Evolutionary conservation across 2,113 vertebrate genomes (phyloP).

Genomic region (Alectura lathami): DNA sequence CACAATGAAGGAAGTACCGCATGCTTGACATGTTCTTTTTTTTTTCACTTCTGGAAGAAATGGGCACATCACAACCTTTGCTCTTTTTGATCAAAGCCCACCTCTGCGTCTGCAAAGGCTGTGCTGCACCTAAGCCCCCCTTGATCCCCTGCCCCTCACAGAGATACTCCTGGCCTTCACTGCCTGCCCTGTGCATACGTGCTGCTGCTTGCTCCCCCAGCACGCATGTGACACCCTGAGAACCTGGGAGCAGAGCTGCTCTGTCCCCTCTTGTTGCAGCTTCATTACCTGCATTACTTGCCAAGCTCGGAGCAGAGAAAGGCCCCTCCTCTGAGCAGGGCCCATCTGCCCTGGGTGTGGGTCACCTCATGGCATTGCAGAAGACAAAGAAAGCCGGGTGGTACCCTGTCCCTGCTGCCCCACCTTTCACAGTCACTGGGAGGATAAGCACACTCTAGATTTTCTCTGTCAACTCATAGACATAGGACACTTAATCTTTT

Average conservation of each 20-base stretch:
- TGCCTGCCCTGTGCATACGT: rapidly evolving
- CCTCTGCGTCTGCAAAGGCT: neutral
- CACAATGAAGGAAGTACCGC: rapidly evolving
- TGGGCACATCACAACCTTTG: neutral
- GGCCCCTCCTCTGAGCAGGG: neutral
- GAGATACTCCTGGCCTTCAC: rapidly evolving
- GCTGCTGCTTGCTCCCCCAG: rapidly evolving
- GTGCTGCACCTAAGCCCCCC: rapidly evolving
- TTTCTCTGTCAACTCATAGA: neutral
- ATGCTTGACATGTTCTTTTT: neutral
- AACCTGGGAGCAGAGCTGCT: neutral
- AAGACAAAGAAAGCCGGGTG: neutral
- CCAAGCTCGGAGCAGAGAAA: rapidly evolving
- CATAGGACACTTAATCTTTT: rapidly evolving
- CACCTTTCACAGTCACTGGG: neutral
- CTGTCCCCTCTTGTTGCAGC: neutral
- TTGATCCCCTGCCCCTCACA: rapidly evolving
- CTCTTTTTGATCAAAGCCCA: neutral
- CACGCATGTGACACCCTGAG: rapidly evolving
- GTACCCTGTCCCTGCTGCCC: neutral
- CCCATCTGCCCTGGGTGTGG: no score
- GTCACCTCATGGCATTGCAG: rapidly evolving
- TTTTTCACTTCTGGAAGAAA: neutral
- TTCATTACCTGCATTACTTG: rapidly evolving
- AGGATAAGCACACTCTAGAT: neutral